Conservation (phyloP, 2,888 invertebrate species). For the Metalampra italica region DNA sequence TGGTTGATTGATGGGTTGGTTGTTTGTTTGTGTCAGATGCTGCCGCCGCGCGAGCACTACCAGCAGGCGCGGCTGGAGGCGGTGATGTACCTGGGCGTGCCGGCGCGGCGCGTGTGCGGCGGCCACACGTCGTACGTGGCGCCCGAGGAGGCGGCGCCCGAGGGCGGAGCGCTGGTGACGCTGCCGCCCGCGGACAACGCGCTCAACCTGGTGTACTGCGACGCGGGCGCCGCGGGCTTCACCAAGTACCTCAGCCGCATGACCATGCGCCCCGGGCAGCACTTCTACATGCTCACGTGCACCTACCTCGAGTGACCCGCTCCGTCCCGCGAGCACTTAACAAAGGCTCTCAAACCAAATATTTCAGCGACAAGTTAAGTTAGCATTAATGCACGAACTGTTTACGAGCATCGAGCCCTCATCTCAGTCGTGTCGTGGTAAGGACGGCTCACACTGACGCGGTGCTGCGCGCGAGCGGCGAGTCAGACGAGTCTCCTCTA, state of each 20-base stretch:
- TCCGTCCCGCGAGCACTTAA: too few species aligned
- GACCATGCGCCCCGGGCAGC: slow-evolving; percentile 29
- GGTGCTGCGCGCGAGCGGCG: too few species aligned
- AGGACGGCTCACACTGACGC: too few species aligned
- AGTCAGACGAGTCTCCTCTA: too few species aligned
- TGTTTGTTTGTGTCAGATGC: slow-evolving; percentile 41
- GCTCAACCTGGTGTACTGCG: slow-evolving; percentile 81
- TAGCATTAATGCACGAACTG: too few species aligned
- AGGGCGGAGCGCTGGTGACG: slow-evolving; percentile 69
- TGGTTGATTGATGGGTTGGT: too few species aligned
- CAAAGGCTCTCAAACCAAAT: background rate
- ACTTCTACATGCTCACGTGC: slow-evolving; percentile 57
- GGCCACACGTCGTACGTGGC: slow-evolving; percentile 51
- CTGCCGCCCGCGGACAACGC: slow-evolving; percentile 82
- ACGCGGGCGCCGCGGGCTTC: slow-evolving; percentile 70
- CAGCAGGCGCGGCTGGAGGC: slow-evolving; percentile 44
- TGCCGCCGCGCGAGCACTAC: slow-evolving; percentile 56
- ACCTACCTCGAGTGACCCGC: slow-evolving; percentile 54
- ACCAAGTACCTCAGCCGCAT: slow-evolving; percentile 63
- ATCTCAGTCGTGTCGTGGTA: too few species aligned
- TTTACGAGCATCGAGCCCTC: too few species aligned
- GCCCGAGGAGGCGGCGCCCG: slow-evolving; percentile 44
- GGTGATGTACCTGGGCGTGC: slow-evolving; percentile 48
- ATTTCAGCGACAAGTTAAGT: too few species aligned
- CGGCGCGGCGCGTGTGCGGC: slow-evolving; percentile 35